Evolutionary conservation across 2,888 invertebrate genomes (phyloP).

Genomic region (Lacanobia wlatinum): DNA sequence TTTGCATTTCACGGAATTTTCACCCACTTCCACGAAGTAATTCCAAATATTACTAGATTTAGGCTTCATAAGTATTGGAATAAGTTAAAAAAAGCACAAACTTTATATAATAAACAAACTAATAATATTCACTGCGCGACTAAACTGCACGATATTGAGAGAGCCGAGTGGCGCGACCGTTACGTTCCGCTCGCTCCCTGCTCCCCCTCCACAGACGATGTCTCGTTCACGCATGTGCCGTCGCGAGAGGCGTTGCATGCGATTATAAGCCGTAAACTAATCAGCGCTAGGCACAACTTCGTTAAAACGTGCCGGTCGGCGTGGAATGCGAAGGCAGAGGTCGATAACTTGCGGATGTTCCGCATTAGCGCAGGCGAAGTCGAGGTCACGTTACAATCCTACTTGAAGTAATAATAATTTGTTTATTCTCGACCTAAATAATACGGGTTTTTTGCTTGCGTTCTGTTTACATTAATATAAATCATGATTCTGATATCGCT

Average conservation of each 20-base stretch:
- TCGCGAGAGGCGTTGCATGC: neutral
- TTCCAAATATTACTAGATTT: conserved; percentile 35
- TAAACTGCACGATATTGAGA: conserved; percentile 1
- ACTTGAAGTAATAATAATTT: neutral
- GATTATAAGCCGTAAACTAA: neutral
- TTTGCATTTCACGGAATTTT: conserved; percentile 55
- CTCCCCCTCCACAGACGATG: neutral
- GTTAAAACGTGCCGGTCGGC: neutral
- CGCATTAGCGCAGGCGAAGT: neutral
- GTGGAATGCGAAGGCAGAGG: conserved; percentile 8
- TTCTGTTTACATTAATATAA: neutral
- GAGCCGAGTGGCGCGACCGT: neutral
- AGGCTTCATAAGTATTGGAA: conserved; percentile 1
- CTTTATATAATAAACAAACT: neutral
- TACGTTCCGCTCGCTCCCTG: neutral
- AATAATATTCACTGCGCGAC: conserved; percentile 8
- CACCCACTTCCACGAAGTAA: conserved; percentile 49
- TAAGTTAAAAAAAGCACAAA: neutral
- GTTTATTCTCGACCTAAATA: neutral
- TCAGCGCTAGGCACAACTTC: neutral
- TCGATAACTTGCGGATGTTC: conserved; percentile 15
- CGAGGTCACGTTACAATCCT: neutral
- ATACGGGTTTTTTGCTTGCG: neutral
- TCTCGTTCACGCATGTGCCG: conserved; percentile 5
- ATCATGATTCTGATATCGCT: neutral